Base-by-base conservation (phyloP, 1,140 invertebrate genomes). In the Limonius californicus region DNA sequence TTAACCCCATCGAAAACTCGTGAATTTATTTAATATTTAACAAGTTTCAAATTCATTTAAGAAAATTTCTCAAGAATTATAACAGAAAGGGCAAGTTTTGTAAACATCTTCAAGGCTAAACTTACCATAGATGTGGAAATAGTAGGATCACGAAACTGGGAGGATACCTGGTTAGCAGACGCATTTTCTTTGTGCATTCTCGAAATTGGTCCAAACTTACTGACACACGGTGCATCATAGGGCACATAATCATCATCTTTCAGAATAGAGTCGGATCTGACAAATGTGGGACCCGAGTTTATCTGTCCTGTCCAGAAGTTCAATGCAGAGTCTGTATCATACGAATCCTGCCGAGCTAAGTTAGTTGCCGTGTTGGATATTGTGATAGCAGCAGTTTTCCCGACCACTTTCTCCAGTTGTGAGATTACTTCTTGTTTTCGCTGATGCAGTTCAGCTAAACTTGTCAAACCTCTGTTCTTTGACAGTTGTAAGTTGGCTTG, bases 141-240 rank as follows among this genome's bases (percentile, higher is more conserved):
- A 42, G 68, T 64, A n/a, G 42, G 58, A 62, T 76, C 74, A 39
- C 72, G 56, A 55, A 66, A 74, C 11, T 68, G 56, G 7, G 61
- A 62, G 8, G 71, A 65, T n/a, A 72, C 65, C 50, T 67, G 65
- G 53, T 47, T 64, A n/a, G 69, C 62, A 15, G 64, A 64, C 45
- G 70, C 69, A 47, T 61, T 76, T 20, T 80, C 74, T 64, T 84
- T 84, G 19, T 82, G 81, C 71, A 86, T 78, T 63, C 89, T 81
- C n/a, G 88, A 91, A 64, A 92, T 92, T 0, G 90, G 89, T 11
- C 89, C 90, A 71, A 88, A 91, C 76, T 89, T 90, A 69, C 85
- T 90, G 15, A 85, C 84, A 16, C 85, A 74, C 18, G 88, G 84
- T 14, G 84, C 80, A 70, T 90, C 89, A 75, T 90, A 90, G 2